These are phyloP conservation scores for Zaprionus kolodkinae DNA, from an alignment of 1,140 invertebrate genomes.

Conservation along the genomic window DNA sequence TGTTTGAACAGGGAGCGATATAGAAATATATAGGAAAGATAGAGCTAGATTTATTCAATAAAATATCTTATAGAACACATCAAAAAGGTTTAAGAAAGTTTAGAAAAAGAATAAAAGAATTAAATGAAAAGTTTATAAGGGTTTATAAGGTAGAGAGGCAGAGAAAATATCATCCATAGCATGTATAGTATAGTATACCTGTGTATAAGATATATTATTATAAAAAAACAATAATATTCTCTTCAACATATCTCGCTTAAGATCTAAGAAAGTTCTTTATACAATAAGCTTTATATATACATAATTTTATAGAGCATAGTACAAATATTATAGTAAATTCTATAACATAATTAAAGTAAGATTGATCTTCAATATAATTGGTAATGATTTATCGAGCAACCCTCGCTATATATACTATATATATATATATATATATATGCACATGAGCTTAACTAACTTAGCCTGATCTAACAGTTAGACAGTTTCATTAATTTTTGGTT, in stretches of 20 bases:
- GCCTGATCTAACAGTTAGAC: background rate
- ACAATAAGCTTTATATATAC: background rate
- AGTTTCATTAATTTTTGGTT: constrained; percentile 32
- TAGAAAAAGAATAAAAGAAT: too few species aligned
- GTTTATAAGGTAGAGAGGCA: too few species aligned
- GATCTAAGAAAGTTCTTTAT: background rate
- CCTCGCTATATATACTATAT: background rate
- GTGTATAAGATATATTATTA: background rate
- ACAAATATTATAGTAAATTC: background rate
- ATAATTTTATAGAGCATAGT: background rate
- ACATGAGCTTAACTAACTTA: constrained; percentile 7
- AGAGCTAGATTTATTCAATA: too few species aligned
- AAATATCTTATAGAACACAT: too few species aligned
- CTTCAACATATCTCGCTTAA: background rate
- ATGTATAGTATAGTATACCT: too few species aligned
- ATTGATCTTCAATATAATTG: background rate
- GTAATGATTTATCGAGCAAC: constrained; percentile 5
- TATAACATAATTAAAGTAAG: background rate
- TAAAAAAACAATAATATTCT: background rate
- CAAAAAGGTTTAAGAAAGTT: too few species aligned
- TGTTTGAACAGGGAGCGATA: background rate
- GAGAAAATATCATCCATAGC: too few species aligned
- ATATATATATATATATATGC: background rate
- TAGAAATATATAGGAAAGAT: too few species aligned
- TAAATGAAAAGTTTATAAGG: too few species aligned